A percentile compares a stretch with the other conserved stretches of the same genome.
phyloP scores from a whole-genome alignment of 2,888 invertebrate genomes.

The Eudasyphora cyanicolor region DNA sequence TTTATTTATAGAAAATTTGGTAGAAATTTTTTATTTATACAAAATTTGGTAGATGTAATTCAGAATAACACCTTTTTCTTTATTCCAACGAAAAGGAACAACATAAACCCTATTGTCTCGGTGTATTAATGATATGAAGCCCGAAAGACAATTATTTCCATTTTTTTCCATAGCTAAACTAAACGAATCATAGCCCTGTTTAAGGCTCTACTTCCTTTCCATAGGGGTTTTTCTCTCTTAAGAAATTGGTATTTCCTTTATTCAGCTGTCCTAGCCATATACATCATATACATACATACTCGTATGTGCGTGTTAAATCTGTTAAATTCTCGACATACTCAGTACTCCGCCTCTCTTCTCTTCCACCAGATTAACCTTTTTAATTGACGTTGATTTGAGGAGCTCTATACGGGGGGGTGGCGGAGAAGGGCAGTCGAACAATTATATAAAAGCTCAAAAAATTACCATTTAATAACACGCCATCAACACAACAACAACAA shows the following conservation, averaged over 20 bases:
- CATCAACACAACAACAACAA: background rate
- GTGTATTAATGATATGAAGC: too few relatives aligned
- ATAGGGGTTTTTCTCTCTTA: background rate
- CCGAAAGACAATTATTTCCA: background rate
- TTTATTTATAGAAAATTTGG: too few relatives aligned
- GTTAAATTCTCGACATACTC: background rate
- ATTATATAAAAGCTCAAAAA: slow-evolving; percentile 4
- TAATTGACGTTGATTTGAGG: too few relatives aligned
- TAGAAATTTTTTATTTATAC: too few relatives aligned
- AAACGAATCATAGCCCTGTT: background rate
- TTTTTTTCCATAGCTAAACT: background rate
- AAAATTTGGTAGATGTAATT: too few relatives aligned
- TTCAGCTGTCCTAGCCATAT: slow-evolving; percentile 1
- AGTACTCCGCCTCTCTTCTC: too few relatives aligned
- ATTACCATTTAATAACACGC: slow-evolving; percentile 16
- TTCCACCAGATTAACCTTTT: too few relatives aligned
- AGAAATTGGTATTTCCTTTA: background rate
- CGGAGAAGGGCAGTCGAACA: background rate
- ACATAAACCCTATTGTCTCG: too few relatives aligned
- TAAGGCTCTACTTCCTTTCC: too few relatives aligned
- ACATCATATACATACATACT: background rate
- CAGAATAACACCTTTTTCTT: too few relatives aligned
- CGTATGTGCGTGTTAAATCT: background rate
- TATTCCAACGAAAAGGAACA: too few relatives aligned
- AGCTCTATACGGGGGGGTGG: background rate